Evolutionary conservation across 2,113 vertebrate genomes (phyloP).

Genomic region (Prietella phreatophila): DNA sequence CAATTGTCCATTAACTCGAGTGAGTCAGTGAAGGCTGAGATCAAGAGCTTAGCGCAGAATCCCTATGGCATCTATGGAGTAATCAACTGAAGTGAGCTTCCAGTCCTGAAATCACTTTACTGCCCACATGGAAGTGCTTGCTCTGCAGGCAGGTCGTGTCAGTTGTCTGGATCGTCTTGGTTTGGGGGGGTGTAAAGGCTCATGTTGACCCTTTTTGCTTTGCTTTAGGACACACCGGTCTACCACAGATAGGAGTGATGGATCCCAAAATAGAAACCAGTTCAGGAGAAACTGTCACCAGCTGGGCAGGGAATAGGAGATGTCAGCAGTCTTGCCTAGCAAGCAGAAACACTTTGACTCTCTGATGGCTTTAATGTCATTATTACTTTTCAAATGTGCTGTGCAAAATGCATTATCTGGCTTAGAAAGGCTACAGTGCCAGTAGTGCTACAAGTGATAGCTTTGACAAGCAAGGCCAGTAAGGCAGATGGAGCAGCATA

Average conservation of each 20-base stretch:
- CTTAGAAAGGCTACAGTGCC: constrained; percentile 28
- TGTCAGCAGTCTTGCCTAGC: constrained; percentile 40
- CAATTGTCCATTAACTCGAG: constrained; percentile 18
- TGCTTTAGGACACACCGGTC: constrained; percentile 47
- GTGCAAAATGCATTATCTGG: constrained; percentile 30
- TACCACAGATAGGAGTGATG: constrained; percentile 41
- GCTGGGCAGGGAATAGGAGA: constrained; percentile 48
- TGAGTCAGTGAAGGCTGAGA: constrained; percentile 19
- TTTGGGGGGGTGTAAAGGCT: constrained; percentile 28
- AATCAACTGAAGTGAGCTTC: constrained; percentile 35
- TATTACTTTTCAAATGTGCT: constrained; percentile 52
- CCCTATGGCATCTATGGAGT: constrained; percentile 11
- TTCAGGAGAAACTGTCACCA: constrained; percentile 43
- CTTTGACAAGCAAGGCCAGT: constrained; percentile 36
- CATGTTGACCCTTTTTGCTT: constrained; percentile 39
- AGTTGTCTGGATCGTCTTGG: constrained; percentile 27
- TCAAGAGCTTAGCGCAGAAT: constrained; percentile 32
- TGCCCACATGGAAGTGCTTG: constrained; percentile 36
- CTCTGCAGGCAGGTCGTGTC: constrained; percentile 24
- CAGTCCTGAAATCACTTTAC: constrained; percentile 36
- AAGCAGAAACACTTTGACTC: constrained; percentile 46
- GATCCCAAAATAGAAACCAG: constrained; percentile 43
- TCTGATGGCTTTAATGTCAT: constrained; percentile 48
- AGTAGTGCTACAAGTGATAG: constrained; percentile 30
- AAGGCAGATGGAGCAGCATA: constrained; percentile 9